Conservation (phyloP, 2,113 vertebrate genomes). For the Progne subis region DNA sequence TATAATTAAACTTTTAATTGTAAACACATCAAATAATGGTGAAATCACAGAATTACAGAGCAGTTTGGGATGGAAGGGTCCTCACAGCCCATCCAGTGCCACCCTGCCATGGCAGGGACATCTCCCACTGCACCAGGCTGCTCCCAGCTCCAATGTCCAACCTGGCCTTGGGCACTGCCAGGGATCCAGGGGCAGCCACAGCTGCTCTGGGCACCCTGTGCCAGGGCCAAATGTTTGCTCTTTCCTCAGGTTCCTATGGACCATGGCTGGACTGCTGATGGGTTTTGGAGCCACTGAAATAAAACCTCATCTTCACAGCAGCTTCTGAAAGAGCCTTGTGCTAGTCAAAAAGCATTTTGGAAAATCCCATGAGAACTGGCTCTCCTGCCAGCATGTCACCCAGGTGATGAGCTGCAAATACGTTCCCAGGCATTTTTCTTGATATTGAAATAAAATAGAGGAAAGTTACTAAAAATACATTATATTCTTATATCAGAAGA, state of each 20-base stretch:
- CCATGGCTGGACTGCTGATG: not conserved
- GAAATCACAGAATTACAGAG: not conserved
- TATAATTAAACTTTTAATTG: not conserved
- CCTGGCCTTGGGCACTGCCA: not conserved
- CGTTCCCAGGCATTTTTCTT: not conserved
- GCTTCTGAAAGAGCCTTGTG: not conserved
- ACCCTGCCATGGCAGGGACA: not conserved
- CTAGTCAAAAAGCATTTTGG: not conserved
- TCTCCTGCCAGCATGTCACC: not conserved
- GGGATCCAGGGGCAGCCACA: not conserved
- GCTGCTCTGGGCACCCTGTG: not conserved
- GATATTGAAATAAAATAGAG: not conserved
- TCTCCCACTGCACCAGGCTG: accelerated
- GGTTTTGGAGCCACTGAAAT: not conserved
- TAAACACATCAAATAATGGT: not conserved
- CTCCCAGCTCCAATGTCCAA: not conserved
- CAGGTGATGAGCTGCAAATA: not conserved
- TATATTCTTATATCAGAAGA: not conserved
- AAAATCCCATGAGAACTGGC: not conserved
- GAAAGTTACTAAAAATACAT: not conserved
- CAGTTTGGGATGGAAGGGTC: not conserved
- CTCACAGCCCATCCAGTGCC: accelerated
- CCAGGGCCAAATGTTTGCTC: not conserved
- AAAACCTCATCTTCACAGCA: not conserved
- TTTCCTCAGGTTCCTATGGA: not conserved